A percentile compares a stretch with the other conserved stretches of the same genome.
These are phyloP conservation scores for Pristionchus maxplancki DNA, from an alignment of 2,888 invertebrate genomes.

Conservation along the genomic window DNA sequence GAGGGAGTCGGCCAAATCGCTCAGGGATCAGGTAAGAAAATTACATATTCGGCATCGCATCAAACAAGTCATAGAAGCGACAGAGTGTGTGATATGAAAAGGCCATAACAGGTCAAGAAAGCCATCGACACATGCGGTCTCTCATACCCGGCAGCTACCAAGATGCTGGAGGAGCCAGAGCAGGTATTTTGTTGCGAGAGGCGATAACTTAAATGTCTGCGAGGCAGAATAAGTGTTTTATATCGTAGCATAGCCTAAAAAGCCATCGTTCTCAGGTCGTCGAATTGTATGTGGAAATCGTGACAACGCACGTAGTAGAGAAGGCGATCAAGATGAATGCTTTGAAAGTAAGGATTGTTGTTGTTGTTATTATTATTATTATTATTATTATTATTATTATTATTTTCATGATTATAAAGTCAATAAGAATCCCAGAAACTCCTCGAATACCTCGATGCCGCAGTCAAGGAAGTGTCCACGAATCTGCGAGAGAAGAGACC, in stretches of 20 bases:
- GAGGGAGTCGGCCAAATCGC: constrained; percentile 61
- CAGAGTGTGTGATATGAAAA: too few relatives aligned
- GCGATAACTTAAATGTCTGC: background rate
- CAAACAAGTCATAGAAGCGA: too few relatives aligned
- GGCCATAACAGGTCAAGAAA: background rate
- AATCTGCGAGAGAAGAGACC: background rate
- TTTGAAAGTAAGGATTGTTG: constrained; percentile 57
- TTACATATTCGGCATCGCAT: constrained; percentile 53
- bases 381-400: background rate
- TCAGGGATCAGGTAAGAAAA: constrained; percentile 55
- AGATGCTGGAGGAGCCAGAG: constrained; percentile 56
- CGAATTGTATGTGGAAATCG: constrained; percentile 62
- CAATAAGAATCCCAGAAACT: constrained; percentile 2
- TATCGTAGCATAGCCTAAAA: too few relatives aligned
- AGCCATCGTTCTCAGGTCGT: too few relatives aligned
- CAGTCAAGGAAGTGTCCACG: background rate
- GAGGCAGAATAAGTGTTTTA: too few relatives aligned
- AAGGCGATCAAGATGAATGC: constrained; percentile 62
- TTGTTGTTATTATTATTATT: background rate
- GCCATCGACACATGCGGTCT: constrained; percentile 24
- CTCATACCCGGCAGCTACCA: constrained; percentile 53
- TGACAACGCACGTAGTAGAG: constrained; percentile 66
- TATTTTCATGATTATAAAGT: background rate
- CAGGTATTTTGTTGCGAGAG: constrained; percentile 54
- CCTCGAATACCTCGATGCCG: constrained; percentile 40